A percentile compares a stretch with the other conserved stretches of the same genome.
Conservation (phyloP, 2,113 vertebrate genomes). For the Microtus montanus region DNA sequence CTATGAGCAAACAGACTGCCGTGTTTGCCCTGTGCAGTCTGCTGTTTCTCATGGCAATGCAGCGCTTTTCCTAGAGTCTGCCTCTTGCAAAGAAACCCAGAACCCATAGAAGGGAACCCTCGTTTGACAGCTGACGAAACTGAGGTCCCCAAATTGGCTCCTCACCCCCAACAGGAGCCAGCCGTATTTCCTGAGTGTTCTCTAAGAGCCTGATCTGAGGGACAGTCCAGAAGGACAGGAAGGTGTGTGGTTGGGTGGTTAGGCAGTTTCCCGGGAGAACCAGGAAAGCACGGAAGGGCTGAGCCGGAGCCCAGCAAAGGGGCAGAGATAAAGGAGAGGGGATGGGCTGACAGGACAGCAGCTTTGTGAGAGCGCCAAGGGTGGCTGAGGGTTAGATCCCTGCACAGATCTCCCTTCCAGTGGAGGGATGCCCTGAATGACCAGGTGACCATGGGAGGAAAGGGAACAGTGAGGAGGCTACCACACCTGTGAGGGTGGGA, state of each 20-base stretch:
- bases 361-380: too few relatives aligned
- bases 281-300: neutral
- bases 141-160: neutral
- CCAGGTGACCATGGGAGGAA: neutral
- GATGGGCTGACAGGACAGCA: neutral
- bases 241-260: neutral
- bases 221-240: neutral
- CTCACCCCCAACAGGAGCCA: neutral
- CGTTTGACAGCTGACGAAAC: neutral
- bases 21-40: fast-evolving
- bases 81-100: neutral
- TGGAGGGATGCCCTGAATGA: neutral
- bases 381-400: neutral
- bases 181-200: neutral
- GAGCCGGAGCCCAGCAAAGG: too few relatives aligned
- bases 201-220: too few relatives aligned
- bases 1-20: neutral
- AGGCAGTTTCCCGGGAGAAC: too few relatives aligned
- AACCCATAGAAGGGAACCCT: neutral
- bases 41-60: neutral
- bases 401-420: neutral
- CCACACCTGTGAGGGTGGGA: neutral
- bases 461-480: neutral
- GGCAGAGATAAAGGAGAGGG: neutral
- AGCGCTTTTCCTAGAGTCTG: neutral